Evolutionary conservation across 2,888 invertebrate genomes (phyloP).

Genomic region (Zygothrica quintamaculata): DNA sequence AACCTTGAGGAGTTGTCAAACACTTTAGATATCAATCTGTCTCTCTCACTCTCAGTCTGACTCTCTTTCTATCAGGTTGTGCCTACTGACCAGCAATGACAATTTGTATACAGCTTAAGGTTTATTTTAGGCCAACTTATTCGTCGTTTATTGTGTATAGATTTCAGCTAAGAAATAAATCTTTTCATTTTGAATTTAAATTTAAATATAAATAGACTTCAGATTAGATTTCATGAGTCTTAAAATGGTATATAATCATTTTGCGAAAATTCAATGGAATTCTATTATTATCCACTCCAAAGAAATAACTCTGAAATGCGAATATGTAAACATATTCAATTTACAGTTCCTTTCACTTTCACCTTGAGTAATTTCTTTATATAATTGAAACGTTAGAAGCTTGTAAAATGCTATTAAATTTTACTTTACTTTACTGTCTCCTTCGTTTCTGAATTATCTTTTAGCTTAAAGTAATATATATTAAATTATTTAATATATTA

Average conservation of each 20-base stretch:
- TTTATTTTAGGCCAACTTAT: constrained; percentile 1
- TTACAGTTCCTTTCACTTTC: too few relatives aligned
- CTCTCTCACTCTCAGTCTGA: too few relatives aligned
- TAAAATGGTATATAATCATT: background rate
- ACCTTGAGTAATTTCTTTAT: too few relatives aligned
- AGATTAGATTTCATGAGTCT: background rate
- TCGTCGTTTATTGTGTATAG: background rate
- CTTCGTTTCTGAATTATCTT: too few relatives aligned
- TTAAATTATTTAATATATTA: too few relatives aligned
- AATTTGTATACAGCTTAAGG: constrained; percentile 32
- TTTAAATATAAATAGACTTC: background rate
- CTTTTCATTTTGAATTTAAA: background rate
- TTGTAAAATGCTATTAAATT: too few relatives aligned
- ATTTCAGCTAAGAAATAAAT: background rate
- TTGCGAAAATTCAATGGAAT: background rate
- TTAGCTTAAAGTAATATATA: too few relatives aligned
- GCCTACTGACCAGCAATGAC: constrained; percentile 32
- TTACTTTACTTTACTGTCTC: too few relatives aligned
- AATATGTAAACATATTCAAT: background rate
- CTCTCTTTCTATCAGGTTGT: too few relatives aligned
- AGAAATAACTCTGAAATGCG: background rate
- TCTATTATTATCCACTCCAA: background rate
- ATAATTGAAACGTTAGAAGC: too few relatives aligned
- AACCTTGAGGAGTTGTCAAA: constrained; percentile 31
- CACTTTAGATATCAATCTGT: constrained; percentile 33